Percentiles rank a stretch among this genome's conserved stretches.
phyloP scores from a whole-genome alignment of 2,797 vertebrate genomes.

The Babyrousa celebensis region DNA sequence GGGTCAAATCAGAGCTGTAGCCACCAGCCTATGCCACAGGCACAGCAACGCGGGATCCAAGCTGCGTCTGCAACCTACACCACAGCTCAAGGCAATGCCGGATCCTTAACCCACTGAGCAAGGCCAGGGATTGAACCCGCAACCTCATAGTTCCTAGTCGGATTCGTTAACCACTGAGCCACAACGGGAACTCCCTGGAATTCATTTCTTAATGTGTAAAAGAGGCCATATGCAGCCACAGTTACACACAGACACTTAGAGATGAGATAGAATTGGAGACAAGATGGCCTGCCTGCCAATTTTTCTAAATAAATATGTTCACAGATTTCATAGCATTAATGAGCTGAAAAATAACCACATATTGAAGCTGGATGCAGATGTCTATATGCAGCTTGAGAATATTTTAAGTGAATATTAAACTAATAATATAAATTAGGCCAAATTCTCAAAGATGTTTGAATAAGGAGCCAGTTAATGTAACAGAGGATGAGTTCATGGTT shows the following conservation, averaged over 20 bases:
- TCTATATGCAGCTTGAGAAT: constrained; percentile 62
- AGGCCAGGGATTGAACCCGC: too few species aligned
- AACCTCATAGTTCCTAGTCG: too few species aligned
- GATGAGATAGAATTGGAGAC: constrained; percentile 68
- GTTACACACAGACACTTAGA: constrained; percentile 69
- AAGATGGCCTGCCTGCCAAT: constrained; percentile 76
- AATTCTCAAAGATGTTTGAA: constrained; percentile 66
- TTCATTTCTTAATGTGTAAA: constrained; percentile 60
- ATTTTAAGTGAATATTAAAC: constrained; percentile 75
- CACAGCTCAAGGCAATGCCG: too few species aligned
- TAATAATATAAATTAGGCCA: constrained; percentile 53
- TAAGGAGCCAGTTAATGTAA: constrained; percentile 30
- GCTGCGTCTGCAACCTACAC: too few species aligned
- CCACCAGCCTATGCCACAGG: too few species aligned
- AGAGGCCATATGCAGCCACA: constrained; percentile 78
- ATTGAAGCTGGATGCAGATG: constrained; percentile 70
- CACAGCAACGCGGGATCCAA: too few species aligned
- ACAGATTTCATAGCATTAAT: constrained; percentile 83
- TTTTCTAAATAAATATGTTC: constrained; percentile 81
- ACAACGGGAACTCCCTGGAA: background rate
- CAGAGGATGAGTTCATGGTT: background rate
- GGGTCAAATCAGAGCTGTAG: too few species aligned
- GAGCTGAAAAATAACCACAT: constrained; percentile 77
- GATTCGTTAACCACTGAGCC: too few species aligned
- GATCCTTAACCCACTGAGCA: too few species aligned